Base-by-base conservation (phyloP, 2,797 vertebrate species). In the Anas acuta region DNA sequence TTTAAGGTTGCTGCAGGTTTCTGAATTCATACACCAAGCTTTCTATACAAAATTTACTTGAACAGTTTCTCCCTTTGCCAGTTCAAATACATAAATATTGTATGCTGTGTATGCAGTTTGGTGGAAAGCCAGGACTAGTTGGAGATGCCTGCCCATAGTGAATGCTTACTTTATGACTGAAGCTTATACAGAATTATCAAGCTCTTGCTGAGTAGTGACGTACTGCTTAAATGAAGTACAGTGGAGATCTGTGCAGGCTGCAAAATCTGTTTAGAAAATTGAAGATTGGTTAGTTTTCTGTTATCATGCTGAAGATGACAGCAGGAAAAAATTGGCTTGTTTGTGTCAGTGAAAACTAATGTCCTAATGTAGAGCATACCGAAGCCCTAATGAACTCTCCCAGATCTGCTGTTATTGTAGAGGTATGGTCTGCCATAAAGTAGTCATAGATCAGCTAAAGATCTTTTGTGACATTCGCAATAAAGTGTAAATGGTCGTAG, bases 301-400 rank as follows among this genome's bases (percentile, higher is more conserved):
- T 49, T 69, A 6, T n/a, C 0, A 0, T 75, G 35, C 21, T n/a
- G 77, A 3, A 11, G 60, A 8, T 28, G 43, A 25, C 18, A 67
- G 23, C 23, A 65, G 54, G 6, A 61, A n/a, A 53, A 33, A 71
- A 11, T 28, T 82, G 65, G 17, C 47, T 81, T 78, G 8, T 9
- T 81, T 72, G 12, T 25, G 11, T 54, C 26, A 14, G 10, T 1
- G 2, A 54, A 90, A 90, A 28, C 6, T 71, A 26, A 5, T 71
- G 51, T 30, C 7, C 2, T 30, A 77, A 43, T 6, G 43, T 45
- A 14, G 49, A 74, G 6, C 7, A 23, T 60, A 47, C 51, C 9
- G 4, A n/a, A 57, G 9, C 25, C 12, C 9, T 35, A 15, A 43
- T 23, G 12, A 56, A 39, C n/a, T 60, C 30, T 62, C 26, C 13